A percentile compares a stretch with the other conserved stretches of the same genome.
These are phyloP conservation scores for Trochalopteron elliotii DNA, from an alignment of 2,113 vertebrate genomes.

Conservation along the genomic window DNA sequence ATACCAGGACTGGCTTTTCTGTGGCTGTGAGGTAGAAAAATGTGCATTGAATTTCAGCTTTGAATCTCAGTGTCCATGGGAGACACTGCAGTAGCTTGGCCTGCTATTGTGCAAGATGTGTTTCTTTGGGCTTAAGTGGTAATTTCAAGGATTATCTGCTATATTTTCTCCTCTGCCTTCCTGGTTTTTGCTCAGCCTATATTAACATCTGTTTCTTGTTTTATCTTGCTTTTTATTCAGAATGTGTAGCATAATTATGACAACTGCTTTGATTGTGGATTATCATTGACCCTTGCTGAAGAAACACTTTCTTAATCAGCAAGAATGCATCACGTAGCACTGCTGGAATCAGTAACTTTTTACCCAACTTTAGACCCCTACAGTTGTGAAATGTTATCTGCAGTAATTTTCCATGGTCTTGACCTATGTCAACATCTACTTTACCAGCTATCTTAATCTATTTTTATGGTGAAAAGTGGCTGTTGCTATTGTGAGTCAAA, in stretches of 20 bases:
- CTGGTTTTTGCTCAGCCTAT: not conserved
- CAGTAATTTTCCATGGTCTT: not conserved
- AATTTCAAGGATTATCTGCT: not conserved
- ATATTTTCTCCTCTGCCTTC: not conserved
- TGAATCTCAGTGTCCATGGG: not conserved
- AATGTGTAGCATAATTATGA: not conserved
- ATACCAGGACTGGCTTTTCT: not conserved
- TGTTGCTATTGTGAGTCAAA: not conserved
- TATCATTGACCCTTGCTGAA: not conserved
- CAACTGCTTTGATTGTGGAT: conserved; percentile 19
- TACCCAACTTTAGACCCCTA: not conserved
- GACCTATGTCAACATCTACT: not conserved
- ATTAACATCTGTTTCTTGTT: not conserved
- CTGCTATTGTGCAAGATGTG: not conserved
- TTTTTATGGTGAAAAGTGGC: not conserved
- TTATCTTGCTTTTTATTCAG: not conserved
- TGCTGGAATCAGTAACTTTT: not conserved
- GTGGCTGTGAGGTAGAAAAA: not conserved
- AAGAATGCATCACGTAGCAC: not conserved
- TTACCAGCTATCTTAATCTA: not conserved
- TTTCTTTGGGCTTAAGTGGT: not conserved
- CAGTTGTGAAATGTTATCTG: not conserved
- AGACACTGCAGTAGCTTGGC: not conserved
- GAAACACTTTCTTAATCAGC: not conserved
- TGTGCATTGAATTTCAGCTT: not conserved